These are phyloP conservation scores for Crotalus tigris DNA, from an alignment of 2,113 vertebrate species.

Conservation along the genomic window DNA sequence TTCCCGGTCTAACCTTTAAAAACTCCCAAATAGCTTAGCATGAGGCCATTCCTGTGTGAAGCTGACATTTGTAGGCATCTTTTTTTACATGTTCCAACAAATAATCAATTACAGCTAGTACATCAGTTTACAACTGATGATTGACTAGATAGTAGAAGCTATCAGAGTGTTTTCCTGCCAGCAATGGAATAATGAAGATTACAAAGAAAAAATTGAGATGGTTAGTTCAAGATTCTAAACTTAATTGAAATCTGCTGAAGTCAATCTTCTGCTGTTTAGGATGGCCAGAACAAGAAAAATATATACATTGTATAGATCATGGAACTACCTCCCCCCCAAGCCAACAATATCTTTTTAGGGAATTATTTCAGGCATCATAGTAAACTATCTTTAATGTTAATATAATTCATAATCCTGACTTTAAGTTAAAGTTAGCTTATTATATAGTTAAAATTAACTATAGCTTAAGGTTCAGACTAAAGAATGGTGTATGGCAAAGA, in stretches of 20 bases:
- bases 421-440: not conserved
- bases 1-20: not conserved
- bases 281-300: not conserved
- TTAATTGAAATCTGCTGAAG: not conserved
- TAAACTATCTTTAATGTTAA: not conserved
- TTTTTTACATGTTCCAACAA: conserved; percentile 1
- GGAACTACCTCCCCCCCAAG: too few relatives aligned
- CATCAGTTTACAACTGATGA: not conserved
- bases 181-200: not conserved
- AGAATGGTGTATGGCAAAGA: not conserved
- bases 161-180: not conserved
- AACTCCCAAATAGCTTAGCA: not conserved
- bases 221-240: not conserved
- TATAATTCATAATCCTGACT: not conserved
- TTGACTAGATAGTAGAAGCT: not conserved
- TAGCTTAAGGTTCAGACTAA: not conserved
- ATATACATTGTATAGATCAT: not conserved
- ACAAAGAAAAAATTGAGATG: not conserved
- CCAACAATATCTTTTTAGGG: not conserved
- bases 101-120: not conserved
- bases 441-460: not conserved
- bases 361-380: not conserved
- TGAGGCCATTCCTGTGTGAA: not conserved
- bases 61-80: not conserved
- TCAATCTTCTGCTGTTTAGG: not conserved